phyloP scores from a whole-genome alignment of 2,797 vertebrate species.

The Strix occidentalis region DNA sequence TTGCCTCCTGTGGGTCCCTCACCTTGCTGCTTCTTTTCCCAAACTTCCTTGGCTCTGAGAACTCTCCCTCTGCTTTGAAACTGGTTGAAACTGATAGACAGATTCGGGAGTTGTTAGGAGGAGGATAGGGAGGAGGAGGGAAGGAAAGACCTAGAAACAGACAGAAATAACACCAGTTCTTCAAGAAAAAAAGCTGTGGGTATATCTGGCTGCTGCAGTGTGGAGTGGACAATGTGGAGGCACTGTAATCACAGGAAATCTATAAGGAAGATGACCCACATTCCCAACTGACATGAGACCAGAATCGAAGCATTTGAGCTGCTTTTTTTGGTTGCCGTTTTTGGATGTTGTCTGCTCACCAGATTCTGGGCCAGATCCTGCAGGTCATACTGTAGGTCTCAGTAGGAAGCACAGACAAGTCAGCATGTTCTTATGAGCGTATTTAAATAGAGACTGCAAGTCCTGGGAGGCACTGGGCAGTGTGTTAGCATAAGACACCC shows the following conservation, averaged over 20 bases:
- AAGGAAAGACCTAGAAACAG: neutral
- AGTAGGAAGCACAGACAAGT: neutral
- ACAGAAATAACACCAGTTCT: neutral
- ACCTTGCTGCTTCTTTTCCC: neutral
- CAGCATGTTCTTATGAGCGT: neutral
- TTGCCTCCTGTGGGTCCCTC: neutral
- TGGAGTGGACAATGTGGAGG: neutral
- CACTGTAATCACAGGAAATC: neutral
- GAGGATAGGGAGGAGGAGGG: neutral
- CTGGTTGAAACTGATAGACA: neutral
- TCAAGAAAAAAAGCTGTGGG: neutral
- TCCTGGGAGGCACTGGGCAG: neutral
- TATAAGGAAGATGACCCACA: neutral
- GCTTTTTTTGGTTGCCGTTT: neutral
- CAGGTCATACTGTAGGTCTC: neutral
- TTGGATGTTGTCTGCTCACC: neutral
- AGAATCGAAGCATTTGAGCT: neutral
- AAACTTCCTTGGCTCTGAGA: neutral
- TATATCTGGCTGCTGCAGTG: neutral
- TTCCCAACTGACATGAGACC: rapidly evolving
- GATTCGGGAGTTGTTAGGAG: neutral
- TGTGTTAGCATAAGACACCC: neutral
- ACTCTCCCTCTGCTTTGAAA: neutral
- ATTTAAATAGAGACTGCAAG: neutral
- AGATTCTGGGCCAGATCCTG: neutral